Conservation (phyloP, 2,113 vertebrate species). For the Isurus oxyrinchus region DNA sequence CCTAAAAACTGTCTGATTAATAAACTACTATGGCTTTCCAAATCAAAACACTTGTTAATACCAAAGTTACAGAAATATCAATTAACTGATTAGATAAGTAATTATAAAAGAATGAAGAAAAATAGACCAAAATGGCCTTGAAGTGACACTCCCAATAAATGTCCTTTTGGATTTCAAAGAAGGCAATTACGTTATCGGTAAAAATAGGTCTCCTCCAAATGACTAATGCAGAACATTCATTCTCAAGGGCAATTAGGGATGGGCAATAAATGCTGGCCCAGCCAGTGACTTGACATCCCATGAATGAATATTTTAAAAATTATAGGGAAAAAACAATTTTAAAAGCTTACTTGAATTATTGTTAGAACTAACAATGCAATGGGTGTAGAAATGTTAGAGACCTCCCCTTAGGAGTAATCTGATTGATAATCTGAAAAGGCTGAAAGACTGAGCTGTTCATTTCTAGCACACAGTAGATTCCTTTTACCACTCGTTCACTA, state of each 20-base stretch:
- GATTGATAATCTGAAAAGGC: neutral
- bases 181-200: neutral
- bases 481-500: neutral
- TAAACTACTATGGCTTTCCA: neutral
- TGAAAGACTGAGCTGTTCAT: neutral
- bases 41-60: neutral
- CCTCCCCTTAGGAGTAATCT: neutral
- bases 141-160: neutral
- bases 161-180: neutral
- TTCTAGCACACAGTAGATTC: neutral
- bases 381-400: neutral
- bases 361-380: neutral
- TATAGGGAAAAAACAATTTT: neutral
- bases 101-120: neutral
- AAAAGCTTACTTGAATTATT: neutral
- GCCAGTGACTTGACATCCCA: too few species aligned
- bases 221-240: too few species aligned
- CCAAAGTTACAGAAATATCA: neutral
- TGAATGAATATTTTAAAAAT: too few species aligned
- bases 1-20: neutral
- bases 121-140: neutral
- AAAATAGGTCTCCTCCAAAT: neutral
- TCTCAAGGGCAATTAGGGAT: too few species aligned
- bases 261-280: too few species aligned
- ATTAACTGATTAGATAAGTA: neutral